Percentiles rank a stretch among this genome's conserved stretches.
Conservation (phyloP, 1,140 invertebrate species). For the Ganaspis sp. region DNA sequence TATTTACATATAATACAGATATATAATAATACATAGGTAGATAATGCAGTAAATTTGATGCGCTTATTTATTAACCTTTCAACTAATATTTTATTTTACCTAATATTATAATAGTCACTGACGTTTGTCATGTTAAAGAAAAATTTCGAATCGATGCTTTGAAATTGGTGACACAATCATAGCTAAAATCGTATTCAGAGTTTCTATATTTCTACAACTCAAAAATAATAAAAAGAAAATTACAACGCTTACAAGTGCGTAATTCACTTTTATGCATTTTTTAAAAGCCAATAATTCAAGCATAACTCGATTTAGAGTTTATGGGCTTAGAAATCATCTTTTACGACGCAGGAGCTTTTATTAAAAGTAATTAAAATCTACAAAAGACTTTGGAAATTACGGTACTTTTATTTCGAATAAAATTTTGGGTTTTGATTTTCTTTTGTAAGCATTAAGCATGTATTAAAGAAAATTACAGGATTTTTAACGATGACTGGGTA, state of each 20-base stretch:
- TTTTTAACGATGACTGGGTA: conserved; percentile 34
- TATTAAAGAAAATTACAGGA: conserved; percentile 20
- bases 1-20: too few relatives aligned
- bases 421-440: neutral
- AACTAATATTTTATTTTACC: too few relatives aligned
- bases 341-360: neutral
- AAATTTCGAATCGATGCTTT: too few relatives aligned
- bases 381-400: neutral
- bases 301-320: conserved; percentile 1
- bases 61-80: too few relatives aligned
- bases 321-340: neutral
- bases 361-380: neutral
- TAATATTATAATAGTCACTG: too few relatives aligned
- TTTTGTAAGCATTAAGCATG: neutral
- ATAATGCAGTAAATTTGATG: too few relatives aligned
- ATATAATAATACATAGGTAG: too few relatives aligned
- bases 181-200: too few relatives aligned
- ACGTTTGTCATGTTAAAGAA: too few relatives aligned
- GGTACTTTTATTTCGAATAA: neutral
- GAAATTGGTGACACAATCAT: too few relatives aligned
- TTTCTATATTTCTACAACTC: too few relatives aligned
- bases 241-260: neutral
- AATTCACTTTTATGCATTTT: neutral
- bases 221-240: too few relatives aligned
- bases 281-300: neutral